These are phyloP conservation scores for Laticauda laticaudata DNA, from an alignment of 2,113 vertebrate genomes.

Conservation along the genomic window DNA sequence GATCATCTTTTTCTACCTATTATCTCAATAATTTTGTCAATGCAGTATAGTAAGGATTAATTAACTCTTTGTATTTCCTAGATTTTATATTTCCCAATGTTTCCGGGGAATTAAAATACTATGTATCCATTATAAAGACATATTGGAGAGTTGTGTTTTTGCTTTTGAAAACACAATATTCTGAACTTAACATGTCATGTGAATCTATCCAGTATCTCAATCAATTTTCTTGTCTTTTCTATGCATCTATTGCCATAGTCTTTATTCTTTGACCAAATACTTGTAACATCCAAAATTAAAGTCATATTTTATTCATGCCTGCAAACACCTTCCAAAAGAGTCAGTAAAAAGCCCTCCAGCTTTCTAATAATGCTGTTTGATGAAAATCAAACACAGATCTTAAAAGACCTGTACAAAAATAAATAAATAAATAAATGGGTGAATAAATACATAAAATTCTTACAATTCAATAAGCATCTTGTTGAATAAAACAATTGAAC, in stretches of 20 bases:
- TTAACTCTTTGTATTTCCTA: neutral
- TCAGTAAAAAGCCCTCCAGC: neutral
- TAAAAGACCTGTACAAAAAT: neutral
- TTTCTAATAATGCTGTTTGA: conserved; percentile 15
- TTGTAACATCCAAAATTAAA: conserved; percentile 23
- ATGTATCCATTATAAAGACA: neutral
- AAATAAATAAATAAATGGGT: neutral
- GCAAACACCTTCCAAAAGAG: conserved; percentile 2
- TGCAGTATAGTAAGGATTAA: neutral
- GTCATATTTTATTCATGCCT: conserved; percentile 35
- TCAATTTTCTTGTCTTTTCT: neutral
- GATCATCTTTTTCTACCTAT: neutral
- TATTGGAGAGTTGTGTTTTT: neutral
- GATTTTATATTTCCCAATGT: neutral
- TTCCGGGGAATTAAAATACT: neutral
- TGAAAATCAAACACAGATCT: conserved; percentile 10
- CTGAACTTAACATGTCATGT: neutral
- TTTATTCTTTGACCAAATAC: conserved; percentile 20
- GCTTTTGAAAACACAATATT: conserved; percentile 17
- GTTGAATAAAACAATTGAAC: neutral
- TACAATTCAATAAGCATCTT: neutral
- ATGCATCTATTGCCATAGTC: neutral
- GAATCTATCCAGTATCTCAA: neutral
- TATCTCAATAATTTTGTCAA: neutral
- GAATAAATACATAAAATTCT: neutral